These are phyloP conservation scores for Troides aeacus DNA, from an alignment of 2,888 invertebrate species.

Conservation along the genomic window DNA sequence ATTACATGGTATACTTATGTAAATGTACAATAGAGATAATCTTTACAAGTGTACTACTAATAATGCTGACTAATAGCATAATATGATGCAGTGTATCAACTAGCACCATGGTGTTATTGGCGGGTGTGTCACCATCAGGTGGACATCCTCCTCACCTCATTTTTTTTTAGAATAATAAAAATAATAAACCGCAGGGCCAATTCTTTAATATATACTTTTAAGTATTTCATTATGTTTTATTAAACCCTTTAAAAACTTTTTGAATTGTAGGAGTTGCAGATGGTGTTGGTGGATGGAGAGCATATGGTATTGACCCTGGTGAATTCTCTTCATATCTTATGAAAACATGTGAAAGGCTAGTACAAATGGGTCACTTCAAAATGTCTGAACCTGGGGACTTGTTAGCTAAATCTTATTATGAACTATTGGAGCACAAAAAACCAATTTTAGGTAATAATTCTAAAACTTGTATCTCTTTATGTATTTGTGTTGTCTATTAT, in stretches of 20 bases:
- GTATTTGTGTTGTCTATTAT: slow-evolving; percentile 12
- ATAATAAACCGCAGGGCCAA: too few relatives aligned
- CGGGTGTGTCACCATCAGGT: too few relatives aligned
- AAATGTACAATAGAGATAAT: too few relatives aligned
- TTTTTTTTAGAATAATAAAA: too few relatives aligned
- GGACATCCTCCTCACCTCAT: too few relatives aligned
- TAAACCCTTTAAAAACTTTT: background rate
- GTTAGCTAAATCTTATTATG: slow-evolving; percentile 94
- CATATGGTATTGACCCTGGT: slow-evolving; percentile 98
- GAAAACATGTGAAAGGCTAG: slow-evolving; percentile 96
- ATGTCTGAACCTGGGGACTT: slow-evolving; percentile 93
- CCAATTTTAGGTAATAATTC: slow-evolving; percentile 88
- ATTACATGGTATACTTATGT: too few relatives aligned
- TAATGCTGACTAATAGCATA: too few relatives aligned
- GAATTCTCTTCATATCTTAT: slow-evolving; percentile 96
- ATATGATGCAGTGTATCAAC: too few relatives aligned
- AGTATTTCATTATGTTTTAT: background rate
- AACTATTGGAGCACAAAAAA: slow-evolving; percentile 94
- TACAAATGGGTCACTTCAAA: slow-evolving; percentile 92
- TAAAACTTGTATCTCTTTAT: background rate
- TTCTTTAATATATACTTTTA: background rate
- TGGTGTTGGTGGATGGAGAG: slow-evolving; percentile 99
- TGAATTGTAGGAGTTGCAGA: slow-evolving; percentile 94
- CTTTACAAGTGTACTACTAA: too few relatives aligned
- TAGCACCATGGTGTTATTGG: too few relatives aligned